Conservation (phyloP, 2,888 invertebrate species). For the Heliconius ethilla region DNA sequence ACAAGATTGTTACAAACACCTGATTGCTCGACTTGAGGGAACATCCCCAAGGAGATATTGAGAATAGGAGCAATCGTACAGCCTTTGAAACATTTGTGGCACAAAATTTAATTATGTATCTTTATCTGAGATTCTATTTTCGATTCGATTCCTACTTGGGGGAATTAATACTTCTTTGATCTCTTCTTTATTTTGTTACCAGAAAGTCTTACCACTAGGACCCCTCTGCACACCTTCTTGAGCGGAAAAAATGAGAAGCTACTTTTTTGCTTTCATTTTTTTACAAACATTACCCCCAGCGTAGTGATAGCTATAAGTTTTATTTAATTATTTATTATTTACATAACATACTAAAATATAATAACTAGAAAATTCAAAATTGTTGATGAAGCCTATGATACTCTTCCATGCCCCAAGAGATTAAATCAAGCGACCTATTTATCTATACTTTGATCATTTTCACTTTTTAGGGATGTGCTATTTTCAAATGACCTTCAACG, state of each 20-base stretch:
- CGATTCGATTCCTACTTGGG: neutral
- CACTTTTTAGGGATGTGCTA: slow-evolving; percentile 36
- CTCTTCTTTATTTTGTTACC: neutral
- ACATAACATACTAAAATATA: neutral
- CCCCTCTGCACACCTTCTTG: neutral
- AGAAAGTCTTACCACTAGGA: neutral
- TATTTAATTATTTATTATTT: too few species aligned
- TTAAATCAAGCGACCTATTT: slow-evolving; percentile 15
- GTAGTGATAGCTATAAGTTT: neutral
- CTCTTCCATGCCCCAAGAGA: neutral
- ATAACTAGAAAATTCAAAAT: neutral
- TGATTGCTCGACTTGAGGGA: slow-evolving; percentile 28
- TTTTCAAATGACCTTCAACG: slow-evolving; percentile 27
- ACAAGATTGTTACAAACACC: neutral
- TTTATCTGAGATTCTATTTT: neutral
- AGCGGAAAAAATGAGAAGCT: neutral
- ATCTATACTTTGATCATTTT: slow-evolving; percentile 40
- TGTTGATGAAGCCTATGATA: neutral
- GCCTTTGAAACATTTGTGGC: neutral
- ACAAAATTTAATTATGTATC: neutral
- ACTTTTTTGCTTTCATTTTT: too few species aligned
- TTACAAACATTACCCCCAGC: neutral
- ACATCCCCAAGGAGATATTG: slow-evolving; percentile 30
- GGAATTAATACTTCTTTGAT: neutral
- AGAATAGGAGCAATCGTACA: neutral